A percentile compares a stretch with the other conserved stretches of the same genome.
Conservation (phyloP, 2,797 vertebrate genomes). For the Molossus alvarezi region DNA sequence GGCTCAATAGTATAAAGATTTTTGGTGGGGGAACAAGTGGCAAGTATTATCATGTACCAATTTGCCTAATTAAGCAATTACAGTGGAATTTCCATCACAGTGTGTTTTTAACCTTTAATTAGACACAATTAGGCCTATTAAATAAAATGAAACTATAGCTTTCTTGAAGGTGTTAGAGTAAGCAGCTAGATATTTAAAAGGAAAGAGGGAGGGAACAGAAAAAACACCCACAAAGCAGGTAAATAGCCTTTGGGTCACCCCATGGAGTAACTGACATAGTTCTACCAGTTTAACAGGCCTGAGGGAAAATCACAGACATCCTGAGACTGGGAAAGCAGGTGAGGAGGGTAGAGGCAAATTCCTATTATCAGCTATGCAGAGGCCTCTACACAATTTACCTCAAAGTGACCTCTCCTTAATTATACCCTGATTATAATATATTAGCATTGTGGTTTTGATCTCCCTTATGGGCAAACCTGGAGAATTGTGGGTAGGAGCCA, state of each 20-base stretch:
- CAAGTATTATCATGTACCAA: slow-evolving; percentile 10
- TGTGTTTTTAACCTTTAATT: slow-evolving; percentile 50
- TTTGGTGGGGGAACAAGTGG: neutral
- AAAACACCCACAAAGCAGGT: neutral
- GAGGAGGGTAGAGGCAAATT: neutral
- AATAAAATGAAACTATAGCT: slow-evolving; percentile 38
- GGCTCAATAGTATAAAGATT: neutral
- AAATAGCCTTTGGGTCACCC: neutral
- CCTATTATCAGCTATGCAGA: neutral
- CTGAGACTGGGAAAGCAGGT: neutral
- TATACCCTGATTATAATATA: neutral
- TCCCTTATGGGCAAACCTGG: neutral
- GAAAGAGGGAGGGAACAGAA: neutral
- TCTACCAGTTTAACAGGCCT: neutral
- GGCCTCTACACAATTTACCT: neutral
- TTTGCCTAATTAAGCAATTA: slow-evolving; percentile 53
- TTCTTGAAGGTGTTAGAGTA: slow-evolving; percentile 46
- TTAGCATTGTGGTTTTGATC: neutral
- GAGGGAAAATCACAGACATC: neutral
- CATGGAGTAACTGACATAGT: neutral
- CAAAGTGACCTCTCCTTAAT: neutral
- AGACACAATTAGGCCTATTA: neutral
- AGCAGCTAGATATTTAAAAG: neutral
- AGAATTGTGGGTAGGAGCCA: neutral
- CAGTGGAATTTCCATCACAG: slow-evolving; percentile 3